Percentiles rank a stretch among this genome's conserved stretches.
phyloP scores from a whole-genome alignment of 2,113 vertebrate species.

The Actenoides lindsayi region DNA sequence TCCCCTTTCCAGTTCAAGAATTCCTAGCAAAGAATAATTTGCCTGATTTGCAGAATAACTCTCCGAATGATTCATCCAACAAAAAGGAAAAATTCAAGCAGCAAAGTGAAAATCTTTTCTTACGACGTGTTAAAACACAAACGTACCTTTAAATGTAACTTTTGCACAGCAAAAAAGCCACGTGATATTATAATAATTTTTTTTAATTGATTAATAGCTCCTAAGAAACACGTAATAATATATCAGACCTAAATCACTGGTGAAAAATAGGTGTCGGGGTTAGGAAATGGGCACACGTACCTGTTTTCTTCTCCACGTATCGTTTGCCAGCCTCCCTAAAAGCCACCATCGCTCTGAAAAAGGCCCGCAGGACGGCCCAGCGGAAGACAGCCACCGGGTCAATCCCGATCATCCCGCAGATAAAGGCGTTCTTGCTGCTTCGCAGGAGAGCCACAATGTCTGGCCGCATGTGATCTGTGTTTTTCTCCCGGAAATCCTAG shows the following conservation, averaged over 20 bases:
- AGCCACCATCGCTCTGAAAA: slow-evolving; percentile 92
- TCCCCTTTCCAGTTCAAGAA: neutral
- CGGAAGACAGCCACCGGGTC: slow-evolving; percentile 94
- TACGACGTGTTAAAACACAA: neutral
- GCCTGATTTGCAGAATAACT: neutral
- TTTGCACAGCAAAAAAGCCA: neutral
- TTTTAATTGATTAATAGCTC: neutral
- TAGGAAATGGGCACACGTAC: slow-evolving; percentile 72
- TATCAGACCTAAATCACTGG: accelerated
- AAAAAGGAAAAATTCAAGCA: neutral
- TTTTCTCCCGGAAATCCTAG: slow-evolving; percentile 98
- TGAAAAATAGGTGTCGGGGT: neutral
- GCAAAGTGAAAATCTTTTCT: neutral
- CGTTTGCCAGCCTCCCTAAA: slow-evolving; percentile 92
- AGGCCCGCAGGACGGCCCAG: slow-evolving; percentile 93
- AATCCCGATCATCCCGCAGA: slow-evolving; percentile 93
- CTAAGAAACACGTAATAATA: neutral
- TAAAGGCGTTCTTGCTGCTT: slow-evolving; percentile 94
- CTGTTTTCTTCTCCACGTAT: slow-evolving; percentile 84
- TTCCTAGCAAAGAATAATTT: neutral
- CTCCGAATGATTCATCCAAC: neutral
- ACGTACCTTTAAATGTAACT: neutral
- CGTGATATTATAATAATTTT: too few species aligned
- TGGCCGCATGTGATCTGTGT: slow-evolving; percentile 97
- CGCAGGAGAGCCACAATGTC: slow-evolving; percentile 95